Base-by-base conservation (phyloP, 2,113 vertebrate genomes). In the Tylochromis polylepis region DNA sequence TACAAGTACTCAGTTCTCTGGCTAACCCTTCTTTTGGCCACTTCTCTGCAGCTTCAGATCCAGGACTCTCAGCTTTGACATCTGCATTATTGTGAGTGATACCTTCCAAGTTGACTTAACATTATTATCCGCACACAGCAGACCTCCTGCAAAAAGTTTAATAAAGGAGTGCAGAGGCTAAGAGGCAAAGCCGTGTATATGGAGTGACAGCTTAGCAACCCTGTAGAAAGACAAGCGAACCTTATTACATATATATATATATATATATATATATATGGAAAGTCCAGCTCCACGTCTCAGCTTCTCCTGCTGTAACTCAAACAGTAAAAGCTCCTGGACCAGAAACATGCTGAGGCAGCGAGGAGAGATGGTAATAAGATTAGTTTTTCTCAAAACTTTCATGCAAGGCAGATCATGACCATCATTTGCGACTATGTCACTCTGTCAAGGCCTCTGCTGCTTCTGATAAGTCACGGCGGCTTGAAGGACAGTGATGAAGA, bases 341-440 rank as follows among this genome's bases (percentile, higher is more conserved):
- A 53, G 79, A 91, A 93, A 95, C 82, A 43, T 80, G 92, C 94
- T 93, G 94, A 94, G 81, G 86, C 90, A 90, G 91, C 85, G 55
- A 84, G 75, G 51, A 87, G 77, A 79, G 82, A 90, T 87, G 92
- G 79, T 95, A 94, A 95, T 95, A 87, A 89, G 92, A 90, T 94
- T 92, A 91, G 86, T 92, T 91, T 77, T 84, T 85, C 85, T 83
- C 77, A 57, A 85, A 94, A 90, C 84, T 88, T 90, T 91, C 89
- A 88, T 89, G 86, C 87, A 56, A 88, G 85, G 80, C 82, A 88
- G 88, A 81, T 79, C 83, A 83, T 77, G 83, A 90, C 85, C 67
- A 90, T 95, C 86, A 93, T 91, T 93, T 94, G 89, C 75, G 90
- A 93, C 93, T 78, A n/a, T 92, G 93, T 92, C 92, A 93, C 85